phyloP scores from a whole-genome alignment of 2,888 invertebrate species.

The Quadroppia sp. region DNA sequence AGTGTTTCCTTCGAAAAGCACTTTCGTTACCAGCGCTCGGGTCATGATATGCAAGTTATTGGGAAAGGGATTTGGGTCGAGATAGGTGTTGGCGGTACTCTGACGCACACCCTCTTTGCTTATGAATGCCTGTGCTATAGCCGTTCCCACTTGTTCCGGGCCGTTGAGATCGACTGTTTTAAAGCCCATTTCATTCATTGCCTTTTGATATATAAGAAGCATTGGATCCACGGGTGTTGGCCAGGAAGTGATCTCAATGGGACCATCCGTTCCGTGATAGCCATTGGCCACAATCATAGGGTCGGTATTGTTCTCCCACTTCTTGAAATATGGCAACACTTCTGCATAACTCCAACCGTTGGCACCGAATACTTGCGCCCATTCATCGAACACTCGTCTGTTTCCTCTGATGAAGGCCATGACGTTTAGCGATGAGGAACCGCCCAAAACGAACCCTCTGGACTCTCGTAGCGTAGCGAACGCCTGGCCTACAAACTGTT shows the following conservation, averaged over 20 bases:
- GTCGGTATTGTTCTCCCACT: slow-evolving; percentile 53
- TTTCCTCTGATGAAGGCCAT: background rate
- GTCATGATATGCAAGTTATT: slow-evolving; percentile 27
- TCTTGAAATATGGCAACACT: slow-evolving; percentile 72
- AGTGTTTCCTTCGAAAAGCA: slow-evolving; percentile 25
- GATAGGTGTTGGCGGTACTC: slow-evolving; percentile 13
- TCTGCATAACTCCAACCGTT: slow-evolving; percentile 81
- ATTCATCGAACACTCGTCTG: no score
- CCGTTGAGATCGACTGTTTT: background rate
- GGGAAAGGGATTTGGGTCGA: slow-evolving; percentile 9
- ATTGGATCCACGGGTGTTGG: no score
- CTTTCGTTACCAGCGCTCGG: slow-evolving; percentile 1
- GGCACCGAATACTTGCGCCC: slow-evolving; percentile 61
- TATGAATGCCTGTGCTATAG: no score
- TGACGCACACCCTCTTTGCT: background rate
- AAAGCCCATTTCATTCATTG: no score
- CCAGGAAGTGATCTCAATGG: no score
- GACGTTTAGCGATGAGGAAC: background rate
- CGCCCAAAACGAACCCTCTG: background rate
- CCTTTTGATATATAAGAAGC: no score
- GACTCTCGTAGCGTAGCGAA: background rate
- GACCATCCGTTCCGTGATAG: no score
- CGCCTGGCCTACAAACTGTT: background rate
- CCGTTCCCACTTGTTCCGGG: background rate
- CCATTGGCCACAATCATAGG: no score